Evolutionary conservation across 1,140 invertebrate species (phyloP), one percentile per base, ranked within the genome.

Genomic region (Zelostemma sp.): DNA sequence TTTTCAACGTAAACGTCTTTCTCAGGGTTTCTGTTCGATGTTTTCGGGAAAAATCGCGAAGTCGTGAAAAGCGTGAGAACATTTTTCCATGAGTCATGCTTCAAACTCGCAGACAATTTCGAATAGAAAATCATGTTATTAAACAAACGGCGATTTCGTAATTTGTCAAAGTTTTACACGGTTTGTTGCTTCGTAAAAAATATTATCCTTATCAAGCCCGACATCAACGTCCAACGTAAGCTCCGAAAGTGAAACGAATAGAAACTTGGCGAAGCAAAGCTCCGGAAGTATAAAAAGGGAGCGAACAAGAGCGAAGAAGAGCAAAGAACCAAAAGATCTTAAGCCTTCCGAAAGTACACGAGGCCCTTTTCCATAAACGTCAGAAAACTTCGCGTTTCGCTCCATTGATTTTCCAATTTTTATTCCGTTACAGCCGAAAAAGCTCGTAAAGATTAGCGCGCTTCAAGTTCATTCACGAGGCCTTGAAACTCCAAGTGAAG

Each of bases 181-280:
- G 25, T 14, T 38, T 21, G 25, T 12, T 60, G 47, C 15, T 28
- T 55, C 18, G 38, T 6, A 49, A 54, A 51, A 53, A 46, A 33
- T 33, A 59, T 35, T n/a, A 11, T 48, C 28, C 41, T 28, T 47
- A 49, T 25, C 19, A 16, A 43, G 31, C 45, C 57, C 56, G 69
- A 63, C 55, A 60, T 61, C 35, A 48, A 54, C 62, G 74, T 68
- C 64, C 43, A 66, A 68, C 46, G 47, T 61, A 74, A 70, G 56
- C 61, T 47, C 67, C 48, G 53, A 71, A 68, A 74, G 72, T 66
- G 58, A 76, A 74, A 72, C 66, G 64, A 64, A 61, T 59, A 41
- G 63, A 59, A 72, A 73, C 51, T 64, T 55, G 56, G 56, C 58
- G 54, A 55, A 21, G 63, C 45, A 71, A 62, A 71, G 62, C 68